Evolutionary conservation across 2,888 invertebrate genomes (phyloP).

Genomic region (Aleiodes testaceus): DNA sequence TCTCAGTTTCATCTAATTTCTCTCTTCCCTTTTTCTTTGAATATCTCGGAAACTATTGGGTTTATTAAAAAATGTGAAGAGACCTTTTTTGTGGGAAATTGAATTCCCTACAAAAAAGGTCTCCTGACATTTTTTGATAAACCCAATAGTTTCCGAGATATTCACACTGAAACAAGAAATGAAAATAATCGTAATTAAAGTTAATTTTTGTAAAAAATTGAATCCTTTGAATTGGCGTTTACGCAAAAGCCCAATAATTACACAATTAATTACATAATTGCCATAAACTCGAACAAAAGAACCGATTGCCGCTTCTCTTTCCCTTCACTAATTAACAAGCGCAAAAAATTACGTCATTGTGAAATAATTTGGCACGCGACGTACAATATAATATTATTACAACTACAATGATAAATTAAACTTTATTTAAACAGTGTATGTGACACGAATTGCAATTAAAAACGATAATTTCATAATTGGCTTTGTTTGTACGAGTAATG

Average conservation of each 20-base stretch:
- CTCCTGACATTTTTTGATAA: background rate
- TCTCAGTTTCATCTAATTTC: no score
- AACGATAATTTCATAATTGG: slow-evolving; percentile 66
- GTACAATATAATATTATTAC: slow-evolving; percentile 59
- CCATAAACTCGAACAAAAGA: slow-evolving; percentile 59
- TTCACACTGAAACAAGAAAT: no score
- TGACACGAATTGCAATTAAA: slow-evolving; percentile 67
- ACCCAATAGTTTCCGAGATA: no score
- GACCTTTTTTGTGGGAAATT: no score
- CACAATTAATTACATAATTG: slow-evolving; percentile 68
- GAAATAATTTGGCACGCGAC: slow-evolving; percentile 72
- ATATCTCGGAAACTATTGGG: no score
- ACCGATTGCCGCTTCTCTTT: slow-evolving; percentile 45
- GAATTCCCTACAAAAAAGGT: no score
- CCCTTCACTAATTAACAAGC: slow-evolving; percentile 46
- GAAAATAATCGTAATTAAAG: background rate
- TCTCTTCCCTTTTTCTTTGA: no score
- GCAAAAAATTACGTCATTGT: slow-evolving; percentile 67
- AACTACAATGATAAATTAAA: slow-evolving; percentile 22
- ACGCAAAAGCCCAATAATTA: slow-evolving; percentile 53
- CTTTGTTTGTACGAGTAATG: slow-evolving; percentile 52
- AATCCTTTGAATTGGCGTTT: slow-evolving; percentile 48
- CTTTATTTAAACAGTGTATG: slow-evolving; percentile 53
- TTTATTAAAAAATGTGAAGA: no score
- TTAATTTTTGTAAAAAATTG: no score